Evolutionary conservation across 2,113 vertebrate species (phyloP), one percentile per base, ranked within the genome.

Genomic region (zebrafish (Danio rerio)): DNA sequence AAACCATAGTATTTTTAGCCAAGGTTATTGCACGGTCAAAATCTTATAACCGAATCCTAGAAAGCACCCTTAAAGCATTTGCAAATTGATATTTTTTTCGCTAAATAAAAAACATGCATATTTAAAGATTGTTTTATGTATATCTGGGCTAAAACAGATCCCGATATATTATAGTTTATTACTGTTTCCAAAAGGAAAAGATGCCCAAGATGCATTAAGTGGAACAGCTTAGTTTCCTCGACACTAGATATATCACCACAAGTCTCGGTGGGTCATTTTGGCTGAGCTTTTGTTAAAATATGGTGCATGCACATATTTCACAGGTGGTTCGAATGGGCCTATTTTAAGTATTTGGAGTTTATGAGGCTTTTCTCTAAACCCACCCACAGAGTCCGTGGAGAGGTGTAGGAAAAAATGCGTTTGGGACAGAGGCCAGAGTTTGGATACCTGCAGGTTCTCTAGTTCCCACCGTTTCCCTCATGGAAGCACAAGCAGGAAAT

Each of bases 401-500:
- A 71, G 66, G n/a, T 72, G n/a, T 43, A 1, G 13, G n/a, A 43
- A 73, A 66, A 58, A 56, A 73, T 9, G 68, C 16, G 12, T n/a
- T 49, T 65, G 74, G 81, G 59, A 68, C 43, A 31, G n/a, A 50
- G 56, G 59, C 87, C 77, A 69, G 56, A 52, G 12, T 50, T 52
- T 65, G 20, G 49, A 10, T 80, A 84, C 82, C 77, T 88, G 72
- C 52, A 58, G 55, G 42, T 18, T n/a, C 40, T 72, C 69, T 50
- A 4, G 80, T 70, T 83, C 68, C 68, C 65, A 86, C 56, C 18
- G 47, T 63, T 53, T 53, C 50, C 42, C 31, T 53, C 53, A n/a
- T 80, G 53, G 63, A 63, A 70, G 11, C 21, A n/a, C 58, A 65
- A 66, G 76, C 70, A 82, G 80, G 63, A 87, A 84, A 84, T 84